These are phyloP conservation scores for Hybognathus amarus DNA, from an alignment of 2,797 vertebrate genomes.

Conservation along the genomic window DNA sequence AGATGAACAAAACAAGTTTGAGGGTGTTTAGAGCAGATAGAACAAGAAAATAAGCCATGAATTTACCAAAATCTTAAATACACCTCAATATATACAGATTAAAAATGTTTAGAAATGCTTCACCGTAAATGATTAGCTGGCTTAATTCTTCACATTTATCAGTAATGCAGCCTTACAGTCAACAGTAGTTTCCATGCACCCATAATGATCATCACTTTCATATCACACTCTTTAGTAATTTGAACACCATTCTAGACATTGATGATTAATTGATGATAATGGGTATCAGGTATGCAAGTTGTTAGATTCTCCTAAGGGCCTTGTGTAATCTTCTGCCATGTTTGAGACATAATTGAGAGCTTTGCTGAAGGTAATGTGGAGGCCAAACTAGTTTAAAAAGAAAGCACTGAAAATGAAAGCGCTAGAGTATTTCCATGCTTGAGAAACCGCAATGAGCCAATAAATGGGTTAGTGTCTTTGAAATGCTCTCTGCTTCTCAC, in stretches of 20 bases:
- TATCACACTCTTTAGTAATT: not conserved
- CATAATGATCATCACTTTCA: not conserved
- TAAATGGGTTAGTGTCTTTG: conserved; percentile 8
- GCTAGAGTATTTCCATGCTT: conserved; percentile 1
- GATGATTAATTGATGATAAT: not conserved
- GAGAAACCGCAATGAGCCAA: not conserved
- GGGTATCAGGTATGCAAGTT: no score
- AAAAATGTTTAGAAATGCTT: not conserved
- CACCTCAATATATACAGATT: conserved; percentile 9
- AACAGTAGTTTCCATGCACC: conserved; percentile 25
- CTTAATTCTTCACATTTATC: conserved; percentile 13
- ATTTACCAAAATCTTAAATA: not conserved
- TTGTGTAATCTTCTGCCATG: not conserved
- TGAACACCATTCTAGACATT: not conserved
- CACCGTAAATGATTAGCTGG: not conserved
- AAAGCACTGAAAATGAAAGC: not conserved
- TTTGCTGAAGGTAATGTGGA: not conserved
- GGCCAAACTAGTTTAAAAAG: not conserved
- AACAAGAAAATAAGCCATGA: not conserved
- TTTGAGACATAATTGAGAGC: not conserved
- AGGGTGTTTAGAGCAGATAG: not conserved
- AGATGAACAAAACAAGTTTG: not conserved
- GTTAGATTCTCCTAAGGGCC: no score
- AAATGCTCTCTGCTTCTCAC: conserved; percentile 62
- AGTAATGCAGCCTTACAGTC: not conserved